These are phyloP conservation scores for Ranitomeya variabilis DNA, from an alignment of 2,113 vertebrate species.

Conservation along the genomic window DNA sequence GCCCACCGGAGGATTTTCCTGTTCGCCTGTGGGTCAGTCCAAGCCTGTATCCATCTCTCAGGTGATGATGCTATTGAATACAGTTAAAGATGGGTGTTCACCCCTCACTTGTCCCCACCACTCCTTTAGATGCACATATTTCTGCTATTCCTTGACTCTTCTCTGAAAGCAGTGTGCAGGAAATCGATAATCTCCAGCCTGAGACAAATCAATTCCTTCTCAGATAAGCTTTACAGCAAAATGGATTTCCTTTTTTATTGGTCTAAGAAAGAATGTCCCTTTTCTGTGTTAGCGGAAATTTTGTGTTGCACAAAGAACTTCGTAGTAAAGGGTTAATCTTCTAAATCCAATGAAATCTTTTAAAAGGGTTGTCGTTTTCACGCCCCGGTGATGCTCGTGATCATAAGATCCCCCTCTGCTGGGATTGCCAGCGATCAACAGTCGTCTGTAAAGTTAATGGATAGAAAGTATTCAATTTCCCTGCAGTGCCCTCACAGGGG, in stretches of 20 bases:
- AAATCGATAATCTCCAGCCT: constrained; percentile 47
- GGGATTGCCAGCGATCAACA: background rate
- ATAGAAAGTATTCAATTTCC: background rate
- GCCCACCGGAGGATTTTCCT: too few species aligned
- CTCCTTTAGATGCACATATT: constrained; percentile 14
- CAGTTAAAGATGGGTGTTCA: too few species aligned
- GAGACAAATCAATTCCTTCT: constrained; percentile 51
- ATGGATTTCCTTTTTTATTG: constrained; percentile 51
- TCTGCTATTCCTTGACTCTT: background rate
- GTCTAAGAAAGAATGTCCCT: constrained; percentile 28
- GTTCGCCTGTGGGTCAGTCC: too few species aligned
- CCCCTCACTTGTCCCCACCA: background rate
- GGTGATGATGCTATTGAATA: background rate
- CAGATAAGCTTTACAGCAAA: constrained; percentile 52
- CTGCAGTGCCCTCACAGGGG: background rate
- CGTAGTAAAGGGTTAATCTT: background rate
- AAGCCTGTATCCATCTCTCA: background rate
- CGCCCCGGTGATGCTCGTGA: background rate
- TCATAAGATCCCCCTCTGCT: background rate
- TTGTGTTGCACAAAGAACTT: background rate
- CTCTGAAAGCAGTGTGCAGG: constrained; percentile 21
- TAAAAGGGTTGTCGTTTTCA: background rate
- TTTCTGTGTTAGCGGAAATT: constrained; percentile 4
- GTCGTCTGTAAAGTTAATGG: background rate
- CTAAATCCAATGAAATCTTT: background rate